Base-by-base conservation (phyloP, 2,797 vertebrate genomes). In the Crocidura indochinensis region DNA sequence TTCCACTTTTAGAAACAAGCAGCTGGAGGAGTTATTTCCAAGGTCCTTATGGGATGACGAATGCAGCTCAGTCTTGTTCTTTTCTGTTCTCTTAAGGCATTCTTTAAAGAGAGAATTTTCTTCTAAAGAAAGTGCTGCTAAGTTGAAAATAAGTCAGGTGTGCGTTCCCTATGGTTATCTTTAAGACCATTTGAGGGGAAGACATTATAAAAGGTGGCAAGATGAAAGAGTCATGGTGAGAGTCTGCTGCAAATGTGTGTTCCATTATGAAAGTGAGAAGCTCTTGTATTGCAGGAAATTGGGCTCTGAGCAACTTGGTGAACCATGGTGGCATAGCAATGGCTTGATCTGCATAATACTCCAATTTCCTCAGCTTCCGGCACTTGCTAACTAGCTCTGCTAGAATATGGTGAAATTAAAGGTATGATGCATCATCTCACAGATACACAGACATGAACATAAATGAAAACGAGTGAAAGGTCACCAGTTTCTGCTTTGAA, bases 11-110 rank as follows among this genome's bases (percentile, higher is more conserved):
- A 91, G 95, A 87, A 75, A 89, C 10, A 38, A 90, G 90, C 93
- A 95, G 95, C 95, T 96, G 96, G 95, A 84, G 29, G 53, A 95
- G 91, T 92, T 96, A 95, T 96, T 95, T 95, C 93, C 84, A 95
- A 94, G 83, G 87, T 80, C 88, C 90, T 95, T 68, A 77, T 62
- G 7, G 47, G 90, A 91, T 96, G 93, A 88, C 62, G 68, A 93
- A 84, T 38, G 65, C 73, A 76, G 79, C 91, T 87, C 90, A 69
- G 91, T 76, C 90, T 91, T 88, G 78, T 88, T 90, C 86, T 94
- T 88, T 69, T 87, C 94, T 88, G 20, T 95, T 92, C 95, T 93
- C 83, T 81, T 17, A 38, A n/a, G 88, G 69, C 86, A 49, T 92
- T 94, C 84, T 93, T 93, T 90, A 73, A 89, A 93, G 75, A 74